phyloP scores from a whole-genome alignment of 2,888 invertebrate genomes.

The Pyrocoelia pectoralis region DNA sequence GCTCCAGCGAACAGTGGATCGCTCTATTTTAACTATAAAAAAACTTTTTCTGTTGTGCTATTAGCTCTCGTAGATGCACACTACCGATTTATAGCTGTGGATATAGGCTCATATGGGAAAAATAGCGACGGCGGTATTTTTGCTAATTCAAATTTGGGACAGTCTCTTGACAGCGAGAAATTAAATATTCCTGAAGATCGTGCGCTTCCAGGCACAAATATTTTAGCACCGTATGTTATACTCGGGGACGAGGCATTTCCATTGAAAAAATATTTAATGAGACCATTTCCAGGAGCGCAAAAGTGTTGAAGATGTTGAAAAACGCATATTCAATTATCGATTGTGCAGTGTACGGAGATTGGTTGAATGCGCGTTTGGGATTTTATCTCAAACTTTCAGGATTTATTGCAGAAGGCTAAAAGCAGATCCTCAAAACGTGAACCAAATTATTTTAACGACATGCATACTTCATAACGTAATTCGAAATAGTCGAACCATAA shows the following conservation, averaged over 20 bases:
- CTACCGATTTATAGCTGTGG: slow-evolving; percentile 44
- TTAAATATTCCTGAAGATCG: slow-evolving; percentile 22
- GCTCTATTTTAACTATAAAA: slow-evolving; percentile 37
- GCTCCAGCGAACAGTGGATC: neutral
- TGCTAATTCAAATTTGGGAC: slow-evolving; percentile 30
- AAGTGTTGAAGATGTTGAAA: neutral
- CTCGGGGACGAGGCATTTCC: slow-evolving; percentile 8
- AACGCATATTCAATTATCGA: neutral
- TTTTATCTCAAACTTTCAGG: neutral
- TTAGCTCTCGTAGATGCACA: slow-evolving; percentile 48
- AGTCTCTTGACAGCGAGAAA: slow-evolving; percentile 22
- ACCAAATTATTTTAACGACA: neutral
- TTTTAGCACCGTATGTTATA: slow-evolving; percentile 16
- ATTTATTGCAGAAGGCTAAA: neutral
- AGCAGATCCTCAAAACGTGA: neutral
- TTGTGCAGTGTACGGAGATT: neutral
- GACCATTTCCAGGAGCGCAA: neutral
- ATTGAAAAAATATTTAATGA: slow-evolving; percentile 7
- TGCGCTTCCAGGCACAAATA: too few relatives aligned
- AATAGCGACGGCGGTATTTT: slow-evolving; percentile 37
- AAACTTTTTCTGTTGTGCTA: slow-evolving; percentile 42
- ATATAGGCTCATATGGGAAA: slow-evolving; percentile 34
- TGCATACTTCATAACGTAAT: neutral
- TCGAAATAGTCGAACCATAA: too few relatives aligned
- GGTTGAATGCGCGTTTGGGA: neutral